Evolutionary conservation across 2,797 vertebrate genomes (phyloP).

Genomic region (Pseudomugil gertrudae): DNA sequence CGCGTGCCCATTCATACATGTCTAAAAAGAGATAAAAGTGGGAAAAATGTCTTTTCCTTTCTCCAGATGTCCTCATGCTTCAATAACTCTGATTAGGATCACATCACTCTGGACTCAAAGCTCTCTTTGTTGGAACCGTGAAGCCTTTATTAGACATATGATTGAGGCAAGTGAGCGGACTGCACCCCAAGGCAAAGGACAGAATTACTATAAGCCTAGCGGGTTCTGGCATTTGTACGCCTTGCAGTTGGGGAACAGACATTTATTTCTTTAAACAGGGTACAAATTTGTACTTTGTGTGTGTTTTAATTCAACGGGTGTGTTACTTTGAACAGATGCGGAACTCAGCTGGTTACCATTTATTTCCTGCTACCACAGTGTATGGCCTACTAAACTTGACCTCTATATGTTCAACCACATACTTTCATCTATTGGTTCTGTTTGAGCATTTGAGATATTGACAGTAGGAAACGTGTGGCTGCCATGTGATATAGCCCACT

Average conservation of each 20-base stretch:
- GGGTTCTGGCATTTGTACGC: conserved; percentile 16
- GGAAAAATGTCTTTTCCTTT: background rate
- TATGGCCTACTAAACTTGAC: conserved; percentile 11
- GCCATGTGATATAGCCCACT: conserved; percentile 14
- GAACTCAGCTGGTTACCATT: conserved; percentile 32
- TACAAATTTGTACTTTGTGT: conserved; percentile 11
- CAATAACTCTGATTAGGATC: conserved; percentile 43
- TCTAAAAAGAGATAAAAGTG: conserved; percentile 38
- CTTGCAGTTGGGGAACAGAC: conserved; percentile 19
- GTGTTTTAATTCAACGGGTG: conserved; percentile 1
- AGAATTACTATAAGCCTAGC: conserved; percentile 15
- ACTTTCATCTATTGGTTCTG: background rate
- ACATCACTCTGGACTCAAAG: conserved; percentile 29
- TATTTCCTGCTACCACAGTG: conserved; percentile 1
- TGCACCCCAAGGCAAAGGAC: conserved; percentile 8
- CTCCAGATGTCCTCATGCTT: conserved; percentile 29
- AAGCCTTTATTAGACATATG: conserved; percentile 19
- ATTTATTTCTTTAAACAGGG: conserved; percentile 6
- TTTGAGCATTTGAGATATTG: conserved; percentile 2
- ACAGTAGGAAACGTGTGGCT: conserved; percentile 22
- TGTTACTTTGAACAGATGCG: background rate
- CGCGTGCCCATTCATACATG: conserved; percentile 1
- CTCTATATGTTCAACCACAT: background rate
- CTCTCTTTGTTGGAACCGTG: conserved; percentile 34
- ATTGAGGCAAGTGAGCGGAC: conserved; percentile 10